Evolutionary conservation across 2,797 vertebrate genomes (phyloP), one percentile per base, ranked within the genome.

Genomic region (Coregonus sp.): DNA sequence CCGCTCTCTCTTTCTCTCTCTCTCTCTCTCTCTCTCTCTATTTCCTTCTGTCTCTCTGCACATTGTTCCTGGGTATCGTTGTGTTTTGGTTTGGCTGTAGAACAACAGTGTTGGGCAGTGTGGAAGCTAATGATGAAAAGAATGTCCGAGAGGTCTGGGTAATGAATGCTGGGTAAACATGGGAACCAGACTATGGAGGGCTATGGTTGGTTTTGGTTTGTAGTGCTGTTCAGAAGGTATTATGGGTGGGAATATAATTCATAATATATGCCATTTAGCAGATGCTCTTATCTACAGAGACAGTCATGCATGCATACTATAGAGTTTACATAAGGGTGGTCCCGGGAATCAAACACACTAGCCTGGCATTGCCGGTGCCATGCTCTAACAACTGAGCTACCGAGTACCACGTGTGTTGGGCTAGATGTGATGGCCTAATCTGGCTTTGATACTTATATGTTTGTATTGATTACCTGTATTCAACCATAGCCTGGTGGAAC

Each of bases 21-120:
- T 61, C 51, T 7, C 40, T 29, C 47, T 6, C 72, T 33, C 59
- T 70, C 75, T 80, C 47, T 80, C 73, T 69, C 59, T 72, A 20
- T 78, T 73, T 33, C 72, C 63, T 18, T n/a, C 72, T 14, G 5
- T 16, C 52, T 67, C 73, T 25, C 52, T 11, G 29, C 4, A 11
- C 52, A 73, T 73, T 73, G 51, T 59, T 73, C 9, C 70, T 12
- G 4, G 11, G 51, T 14, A 16, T 31, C 1, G 7, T 18, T 73
- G 29, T 31, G 52, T 59, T 59, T 20, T 59, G 15, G 16, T 59
- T 35, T 33, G n/a, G 16, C 71, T n/a, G 51, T 18, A 18, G 29
- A 59, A 37, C 71, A 72, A 35, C 71, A n/a, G 51, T 16, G 50
- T 54, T 3, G 14, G 4, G 29, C 71, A 29, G 7, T 56, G 71